Conservation (phyloP, 53 echinoderm and acorn worm genomes). For the Holothuria leucospilota region DNA sequence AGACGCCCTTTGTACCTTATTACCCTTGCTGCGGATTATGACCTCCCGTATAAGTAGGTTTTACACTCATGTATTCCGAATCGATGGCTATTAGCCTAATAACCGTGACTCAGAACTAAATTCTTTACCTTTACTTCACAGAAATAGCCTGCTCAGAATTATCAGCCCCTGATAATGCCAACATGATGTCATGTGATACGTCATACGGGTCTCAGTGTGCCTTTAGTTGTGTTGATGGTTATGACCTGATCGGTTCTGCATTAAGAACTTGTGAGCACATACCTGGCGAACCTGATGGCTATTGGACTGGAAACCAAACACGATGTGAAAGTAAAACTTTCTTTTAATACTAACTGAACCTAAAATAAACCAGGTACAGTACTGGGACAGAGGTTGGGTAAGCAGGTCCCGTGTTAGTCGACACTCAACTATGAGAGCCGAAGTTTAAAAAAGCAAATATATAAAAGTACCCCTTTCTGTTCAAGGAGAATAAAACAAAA, state of each 20-base stretch:
- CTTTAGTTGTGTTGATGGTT: conserved; percentile 58
- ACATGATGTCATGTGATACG: neutral
- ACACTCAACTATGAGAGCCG: too few relatives aligned
- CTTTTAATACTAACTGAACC: too few relatives aligned
- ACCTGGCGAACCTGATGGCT: conserved; percentile 23
- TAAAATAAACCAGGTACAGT: too few relatives aligned
- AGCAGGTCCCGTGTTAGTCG: too few relatives aligned
- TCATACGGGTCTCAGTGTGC: conserved; percentile 45
- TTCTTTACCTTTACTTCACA: neutral
- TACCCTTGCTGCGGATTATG: too few relatives aligned
- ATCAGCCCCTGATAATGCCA: conserved; percentile 46
- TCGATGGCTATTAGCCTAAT: neutral
- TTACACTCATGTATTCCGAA: too few relatives aligned
- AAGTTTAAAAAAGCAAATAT: too few relatives aligned
- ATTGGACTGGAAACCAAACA: neutral
- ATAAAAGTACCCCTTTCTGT: too few relatives aligned
- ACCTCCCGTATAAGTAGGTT: too few relatives aligned
- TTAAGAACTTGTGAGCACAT: conserved; percentile 20
- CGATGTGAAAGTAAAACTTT: neutral
- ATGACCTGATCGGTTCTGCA: conserved; percentile 38
- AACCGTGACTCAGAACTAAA: neutral
- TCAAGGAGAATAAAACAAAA: too few relatives aligned
- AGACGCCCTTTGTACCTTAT: too few relatives aligned
- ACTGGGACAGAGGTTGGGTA: too few relatives aligned
- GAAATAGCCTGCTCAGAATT: conserved; percentile 20